Evolutionary conservation across 1,140 invertebrate species (phyloP), one percentile per base, ranked within the genome.

Genomic region (Bombus breviceps): DNA sequence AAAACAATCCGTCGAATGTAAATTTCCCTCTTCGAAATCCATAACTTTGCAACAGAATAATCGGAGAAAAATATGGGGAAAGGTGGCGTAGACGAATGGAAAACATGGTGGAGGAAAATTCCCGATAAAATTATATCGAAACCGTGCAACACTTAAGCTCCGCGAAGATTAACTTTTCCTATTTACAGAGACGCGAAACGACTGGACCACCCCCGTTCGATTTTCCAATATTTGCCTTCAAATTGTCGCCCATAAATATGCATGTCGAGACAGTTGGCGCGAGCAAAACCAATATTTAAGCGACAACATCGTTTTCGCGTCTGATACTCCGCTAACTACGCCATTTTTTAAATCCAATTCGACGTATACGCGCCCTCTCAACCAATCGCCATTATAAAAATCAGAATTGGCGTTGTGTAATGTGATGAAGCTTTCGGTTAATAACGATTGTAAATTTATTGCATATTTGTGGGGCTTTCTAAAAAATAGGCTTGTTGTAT

Each of bases 181-280:
- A 66, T 79, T 79, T 79, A 79, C 77, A 66, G 77, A 79, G 77
- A 66, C 77, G 62, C 77, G 77, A 66, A 43, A 43, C 77, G 77
- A 66, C 62, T 32, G 77, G 57, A 59, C 75, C 18, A 13, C 8
- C 53, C 59, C 22, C 32, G 59, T 32, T 79, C 62, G 77, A 66
- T 79, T 79, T 79, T 79, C 77, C 77, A 79, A 79, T 79, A 79
- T 79, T 79, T 79, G 62, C 62, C 32, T 64, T 79, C 37, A 66
- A 79, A 79, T 79, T 79, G 77, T 79, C 77, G 77, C 77, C 77
- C 77, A 79, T 79, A 79, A 79, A 79, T 79, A 79, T 79, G 77
- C 77, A 79, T 79, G 77, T 66, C 59, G 77, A 79, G 77, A 79
- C 77, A 79, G 77, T 79, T 41, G 77, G 59, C 74, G 74, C 77